Conservation (phyloP, 1,140 invertebrate genomes). For the Gonatopus flavifemur region DNA sequence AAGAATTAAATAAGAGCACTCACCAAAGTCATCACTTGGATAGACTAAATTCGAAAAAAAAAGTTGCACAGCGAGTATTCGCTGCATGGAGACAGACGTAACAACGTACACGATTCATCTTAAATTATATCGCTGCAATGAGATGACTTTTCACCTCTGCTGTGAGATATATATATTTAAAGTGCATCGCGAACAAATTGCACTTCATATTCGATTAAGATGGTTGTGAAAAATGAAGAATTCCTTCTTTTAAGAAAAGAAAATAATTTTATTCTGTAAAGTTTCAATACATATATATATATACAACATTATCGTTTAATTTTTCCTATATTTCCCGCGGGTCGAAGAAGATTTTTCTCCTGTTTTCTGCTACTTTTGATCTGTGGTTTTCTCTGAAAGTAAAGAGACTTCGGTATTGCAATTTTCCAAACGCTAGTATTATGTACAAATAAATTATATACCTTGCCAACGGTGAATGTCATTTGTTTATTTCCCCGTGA, state of each 20-base stretch:
- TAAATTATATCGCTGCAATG: slow-evolving; percentile 32
- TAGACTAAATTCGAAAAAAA: slow-evolving; percentile 33
- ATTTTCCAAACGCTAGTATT: no score
- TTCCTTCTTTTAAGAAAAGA: slow-evolving; percentile 1
- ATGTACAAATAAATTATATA: no score
- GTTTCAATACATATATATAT: slow-evolving; percentile 3
- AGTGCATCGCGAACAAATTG: slow-evolving; percentile 26
- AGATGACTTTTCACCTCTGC: slow-evolving; percentile 53
- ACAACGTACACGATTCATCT: no score
- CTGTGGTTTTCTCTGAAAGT: slow-evolving; percentile 34
- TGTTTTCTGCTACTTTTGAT: slow-evolving; percentile 71
- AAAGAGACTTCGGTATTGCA: no score
- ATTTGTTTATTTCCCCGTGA: slow-evolving; percentile 75
- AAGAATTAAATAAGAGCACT: no score
- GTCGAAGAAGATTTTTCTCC: slow-evolving; percentile 70
- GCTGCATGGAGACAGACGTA: slow-evolving; percentile 11
- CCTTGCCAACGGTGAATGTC: slow-evolving; percentile 71
- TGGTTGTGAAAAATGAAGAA: neutral
- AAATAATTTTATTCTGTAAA: slow-evolving; percentile 17
- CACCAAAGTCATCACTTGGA: no score
- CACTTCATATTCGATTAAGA: slow-evolving; percentile 9
- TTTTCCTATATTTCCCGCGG: slow-evolving; percentile 59
- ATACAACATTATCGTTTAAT: slow-evolving; percentile 25
- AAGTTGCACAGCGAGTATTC: slow-evolving; percentile 32
- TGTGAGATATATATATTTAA: slow-evolving; percentile 32